Evolutionary conservation across 1,140 invertebrate genomes (phyloP), one percentile per base, ranked within the genome.

Genomic region (Drosophila equinoxialis): DNA sequence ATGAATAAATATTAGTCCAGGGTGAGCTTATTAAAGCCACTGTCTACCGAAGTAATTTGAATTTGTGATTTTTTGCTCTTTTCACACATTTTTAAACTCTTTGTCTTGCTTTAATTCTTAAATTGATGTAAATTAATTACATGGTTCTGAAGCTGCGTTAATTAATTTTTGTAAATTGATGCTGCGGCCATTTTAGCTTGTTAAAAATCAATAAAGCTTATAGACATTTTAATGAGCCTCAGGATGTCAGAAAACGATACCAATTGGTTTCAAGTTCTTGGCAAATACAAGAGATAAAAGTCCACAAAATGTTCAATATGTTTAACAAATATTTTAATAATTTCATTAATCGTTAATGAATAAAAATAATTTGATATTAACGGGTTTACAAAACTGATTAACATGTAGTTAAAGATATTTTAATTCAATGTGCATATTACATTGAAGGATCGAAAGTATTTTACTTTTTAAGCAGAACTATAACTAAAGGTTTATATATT

Each of bases 171-270:
- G 58, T 78, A 78, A 72, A 78, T 78, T 62, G 45, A 54, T 68
- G 69, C 65, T 62, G 41, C 37, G 13, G 51, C 51, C 63, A 65
- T 57, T 72, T 83, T 20, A 57, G 75, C 80, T 78, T 74, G 79
- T 77, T 77, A 65, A 70, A 84, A 85, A 77, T 85, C 69, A 84
- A 85, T 85, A 74, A 80, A 74, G 74, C 71, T 85, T 81, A 77
- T 79, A 75, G 65, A 65, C 58, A 37, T 42, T 86, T 87, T 87
- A 87, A 74, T 79, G 62, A n/a, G 58, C 66, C 45, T 59, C 48
- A 61, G 23, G 66, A 77, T 67, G 30, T 23, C 17, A 57, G 39
- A 75, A 58, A 65, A 61, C 30, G 26, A 23, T n/a, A 39, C 41
- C 10, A 7, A 17, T 26, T 7, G 10, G n/a, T 14, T 10, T 23